These are phyloP conservation scores for Subanguina moxae DNA, from an alignment of 1,140 invertebrate species.

Conservation along the genomic window DNA sequence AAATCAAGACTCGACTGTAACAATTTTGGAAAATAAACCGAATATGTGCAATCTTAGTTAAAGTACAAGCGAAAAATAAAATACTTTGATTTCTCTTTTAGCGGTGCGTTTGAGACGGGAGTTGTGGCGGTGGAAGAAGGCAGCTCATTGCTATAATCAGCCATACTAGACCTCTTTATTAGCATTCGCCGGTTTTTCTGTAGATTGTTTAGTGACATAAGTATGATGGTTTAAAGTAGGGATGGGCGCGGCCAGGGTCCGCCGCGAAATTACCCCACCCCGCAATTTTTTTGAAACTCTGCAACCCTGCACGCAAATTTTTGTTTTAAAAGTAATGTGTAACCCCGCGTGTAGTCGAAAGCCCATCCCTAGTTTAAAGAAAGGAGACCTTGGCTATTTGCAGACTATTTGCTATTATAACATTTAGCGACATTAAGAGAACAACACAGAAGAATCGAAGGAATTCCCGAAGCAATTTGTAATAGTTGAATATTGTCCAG, in stretches of 20 bases:
- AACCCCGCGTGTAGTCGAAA: too few species aligned
- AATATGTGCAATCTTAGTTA: too few species aligned
- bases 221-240: too few species aligned
- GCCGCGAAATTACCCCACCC: too few species aligned
- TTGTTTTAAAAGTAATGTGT: too few species aligned
- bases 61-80: not conserved
- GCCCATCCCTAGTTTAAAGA: too few species aligned
- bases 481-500: slow-evolving; percentile 53
- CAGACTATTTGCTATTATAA: slow-evolving; percentile 46
- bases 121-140: not conserved
- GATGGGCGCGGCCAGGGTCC: too few species aligned
- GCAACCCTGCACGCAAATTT: too few species aligned
- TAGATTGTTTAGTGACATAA: slow-evolving; percentile 21
- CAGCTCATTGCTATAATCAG: not conserved
- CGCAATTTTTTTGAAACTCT: too few species aligned
- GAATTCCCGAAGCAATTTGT: slow-evolving; percentile 49
- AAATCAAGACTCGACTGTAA: too few species aligned
- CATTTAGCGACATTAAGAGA: slow-evolving; percentile 45
- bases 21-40: not conserved
- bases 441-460: slow-evolving; percentile 51
- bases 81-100: slow-evolving; percentile 10
- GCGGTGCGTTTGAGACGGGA: not conserved
- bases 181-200: slow-evolving; percentile 45
- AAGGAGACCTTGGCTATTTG: slow-evolving; percentile 48
- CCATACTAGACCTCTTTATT: slow-evolving; percentile 44